These are phyloP conservation scores for Anorthoa munda DNA, from an alignment of 2,888 invertebrate genomes.

Conservation along the genomic window DNA sequence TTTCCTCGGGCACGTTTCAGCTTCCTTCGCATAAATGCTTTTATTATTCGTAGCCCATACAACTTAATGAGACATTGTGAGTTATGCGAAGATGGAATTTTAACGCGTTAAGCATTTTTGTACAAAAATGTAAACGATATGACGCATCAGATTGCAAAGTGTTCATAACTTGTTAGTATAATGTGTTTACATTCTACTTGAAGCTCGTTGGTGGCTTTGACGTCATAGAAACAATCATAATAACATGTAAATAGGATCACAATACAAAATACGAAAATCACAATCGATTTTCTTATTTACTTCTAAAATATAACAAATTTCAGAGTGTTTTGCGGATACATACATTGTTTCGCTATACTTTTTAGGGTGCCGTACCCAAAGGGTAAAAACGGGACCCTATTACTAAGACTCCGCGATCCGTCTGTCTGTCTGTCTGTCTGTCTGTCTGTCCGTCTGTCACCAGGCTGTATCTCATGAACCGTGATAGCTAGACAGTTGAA, in stretches of 20 bases:
- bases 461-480: too few relatives aligned
- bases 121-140: conserved; percentile 42
- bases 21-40: conserved; percentile 50
- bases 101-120: conserved; percentile 39
- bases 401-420: too few relatives aligned
- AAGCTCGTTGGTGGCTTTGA: conserved; percentile 2
- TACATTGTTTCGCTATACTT: neutral
- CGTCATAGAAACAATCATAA: conserved; percentile 10
- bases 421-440: too few relatives aligned
- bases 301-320: neutral
- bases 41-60: conserved; percentile 60
- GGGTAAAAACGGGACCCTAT: too few relatives aligned
- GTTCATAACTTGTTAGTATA: conserved; percentile 18
- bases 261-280: neutral
- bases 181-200: conserved; percentile 27
- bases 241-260: neutral
- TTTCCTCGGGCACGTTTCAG: conserved; percentile 47
- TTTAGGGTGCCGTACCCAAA: too few relatives aligned
- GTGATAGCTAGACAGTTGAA: too few relatives aligned
- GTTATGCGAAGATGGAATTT: conserved; percentile 49
- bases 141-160: conserved; percentile 36
- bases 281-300: neutral
- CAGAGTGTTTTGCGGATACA: neutral
- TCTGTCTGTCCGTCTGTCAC: too few relatives aligned
- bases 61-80: conserved; percentile 54